Conservation (phyloP, 2,888 invertebrate species). For the Cotesia congregata region DNA sequence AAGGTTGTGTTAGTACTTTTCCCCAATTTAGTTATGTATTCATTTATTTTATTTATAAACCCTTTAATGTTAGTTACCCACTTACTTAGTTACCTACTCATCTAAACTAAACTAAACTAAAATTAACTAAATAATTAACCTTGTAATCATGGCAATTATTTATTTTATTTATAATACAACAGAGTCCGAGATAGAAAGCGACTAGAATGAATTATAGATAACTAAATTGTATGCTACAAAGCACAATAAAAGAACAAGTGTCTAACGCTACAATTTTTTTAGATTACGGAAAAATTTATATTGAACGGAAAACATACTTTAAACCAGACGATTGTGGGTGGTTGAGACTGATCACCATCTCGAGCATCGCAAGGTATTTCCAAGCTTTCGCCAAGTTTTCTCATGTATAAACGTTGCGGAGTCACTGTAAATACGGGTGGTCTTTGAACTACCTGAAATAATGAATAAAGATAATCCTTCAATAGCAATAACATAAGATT, state of each 20-base stretch:
- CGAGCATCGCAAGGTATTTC: conserved; percentile 87
- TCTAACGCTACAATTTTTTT: conserved; percentile 28
- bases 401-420: conserved; percentile 87
- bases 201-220: neutral
- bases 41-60: conserved; percentile 12
- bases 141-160: conserved; percentile 38
- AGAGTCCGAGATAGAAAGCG: conserved; percentile 14
- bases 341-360: conserved; percentile 77
- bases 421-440: conserved; percentile 87
- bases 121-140: conserved; percentile 35
- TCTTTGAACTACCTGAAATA: conserved; percentile 78
- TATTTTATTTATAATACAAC: conserved; percentile 36
- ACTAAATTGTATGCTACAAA: conserved; percentile 22
- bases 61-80: conserved; percentile 24
- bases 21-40: conserved; percentile 26
- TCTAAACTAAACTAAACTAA: neutral
- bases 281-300: conserved; percentile 30
- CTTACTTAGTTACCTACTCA: neutral
- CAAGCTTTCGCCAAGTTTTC: conserved; percentile 84
- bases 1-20: conserved; percentile 43
- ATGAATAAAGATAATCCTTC: too few relatives aligned
- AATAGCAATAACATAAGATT: conserved; percentile 13
- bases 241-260: conserved; percentile 26
- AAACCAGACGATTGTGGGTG: conserved; percentile 79
- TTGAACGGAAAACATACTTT: conserved; percentile 71